Evolutionary conservation across 2,888 invertebrate genomes (phyloP).

Genomic region (Xanthia togata): DNA sequence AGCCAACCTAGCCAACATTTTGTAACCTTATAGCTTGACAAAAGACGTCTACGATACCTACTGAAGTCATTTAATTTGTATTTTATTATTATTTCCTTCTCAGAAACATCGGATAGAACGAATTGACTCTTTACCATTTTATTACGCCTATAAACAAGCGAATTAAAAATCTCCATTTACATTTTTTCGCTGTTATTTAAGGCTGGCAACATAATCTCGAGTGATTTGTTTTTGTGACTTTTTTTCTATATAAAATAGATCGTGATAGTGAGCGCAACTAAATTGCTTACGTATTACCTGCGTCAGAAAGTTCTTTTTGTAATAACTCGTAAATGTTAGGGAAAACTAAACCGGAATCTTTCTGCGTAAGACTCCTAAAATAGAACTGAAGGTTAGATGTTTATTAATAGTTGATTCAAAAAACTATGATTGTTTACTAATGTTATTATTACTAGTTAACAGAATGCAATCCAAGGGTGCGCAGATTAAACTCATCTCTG

Average conservation of each 20-base stretch:
- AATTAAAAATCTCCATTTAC: neutral
- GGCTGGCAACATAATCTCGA: neutral
- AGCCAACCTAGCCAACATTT: too few species aligned
- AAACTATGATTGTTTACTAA: neutral
- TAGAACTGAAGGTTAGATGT: neutral
- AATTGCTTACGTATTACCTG: too few species aligned
- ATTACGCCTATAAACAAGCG: neutral
- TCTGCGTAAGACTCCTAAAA: neutral
- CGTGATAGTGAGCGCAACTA: too few species aligned
- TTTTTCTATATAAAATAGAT: neutral
- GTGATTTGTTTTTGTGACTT: neutral
- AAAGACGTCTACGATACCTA: too few species aligned
- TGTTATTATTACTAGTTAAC: neutral
- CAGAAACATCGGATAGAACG: too few species aligned
- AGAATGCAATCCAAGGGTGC: neutral
- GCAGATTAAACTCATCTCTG: neutral
- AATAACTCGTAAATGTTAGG: neutral
- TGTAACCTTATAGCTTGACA: too few species aligned
- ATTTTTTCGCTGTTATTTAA: neutral
- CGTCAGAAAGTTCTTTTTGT: conserved; percentile 3
- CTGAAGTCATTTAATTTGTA: too few species aligned
- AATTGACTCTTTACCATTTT: neutral
- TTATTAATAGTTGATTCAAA: too few species aligned
- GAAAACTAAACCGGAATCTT: conserved; percentile 18
- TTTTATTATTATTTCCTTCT: too few species aligned